A percentile compares a stretch with the other conserved stretches of the same genome.
phyloP scores from a whole-genome alignment of 2,113 vertebrate genomes.

The Pandion haliaetus region DNA sequence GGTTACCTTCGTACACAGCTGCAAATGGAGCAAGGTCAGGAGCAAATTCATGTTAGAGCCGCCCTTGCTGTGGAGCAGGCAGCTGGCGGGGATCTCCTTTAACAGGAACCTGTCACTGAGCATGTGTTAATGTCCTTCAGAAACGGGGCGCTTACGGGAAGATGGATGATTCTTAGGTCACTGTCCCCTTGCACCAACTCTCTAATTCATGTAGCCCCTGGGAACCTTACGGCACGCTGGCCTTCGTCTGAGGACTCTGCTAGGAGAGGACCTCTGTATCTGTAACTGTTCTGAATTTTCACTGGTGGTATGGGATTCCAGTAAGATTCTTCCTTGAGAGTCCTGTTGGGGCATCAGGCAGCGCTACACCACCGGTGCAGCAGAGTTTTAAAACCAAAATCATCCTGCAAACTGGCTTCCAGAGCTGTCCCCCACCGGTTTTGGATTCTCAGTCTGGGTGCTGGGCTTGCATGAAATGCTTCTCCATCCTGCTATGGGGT shows the following conservation, averaged over 20 bases:
- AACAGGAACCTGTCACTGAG: background rate
- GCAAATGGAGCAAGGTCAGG: background rate
- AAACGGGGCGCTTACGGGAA: fast-evolving
- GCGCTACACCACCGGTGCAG: background rate
- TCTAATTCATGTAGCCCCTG: background rate
- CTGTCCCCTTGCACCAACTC: background rate
- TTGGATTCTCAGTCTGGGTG: background rate
- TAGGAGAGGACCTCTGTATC: background rate
- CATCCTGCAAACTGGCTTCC: background rate
- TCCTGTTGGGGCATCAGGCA: fast-evolving
- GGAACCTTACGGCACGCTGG: background rate
- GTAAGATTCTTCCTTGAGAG: background rate
- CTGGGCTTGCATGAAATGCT: background rate
- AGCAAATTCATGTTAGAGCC: background rate
- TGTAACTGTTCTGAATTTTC: background rate
- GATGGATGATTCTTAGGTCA: background rate
- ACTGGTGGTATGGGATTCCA: background rate
- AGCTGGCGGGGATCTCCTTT: background rate
- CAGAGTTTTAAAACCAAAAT: background rate
- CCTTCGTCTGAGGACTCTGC: background rate
- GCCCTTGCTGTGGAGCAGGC: background rate
- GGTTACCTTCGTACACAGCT: background rate
- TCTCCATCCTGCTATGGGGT: background rate
- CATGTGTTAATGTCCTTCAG: background rate
- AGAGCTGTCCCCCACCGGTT: background rate